Conservation (phyloP, 1,140 invertebrate genomes). For the Diabrotica virgifera region DNA sequence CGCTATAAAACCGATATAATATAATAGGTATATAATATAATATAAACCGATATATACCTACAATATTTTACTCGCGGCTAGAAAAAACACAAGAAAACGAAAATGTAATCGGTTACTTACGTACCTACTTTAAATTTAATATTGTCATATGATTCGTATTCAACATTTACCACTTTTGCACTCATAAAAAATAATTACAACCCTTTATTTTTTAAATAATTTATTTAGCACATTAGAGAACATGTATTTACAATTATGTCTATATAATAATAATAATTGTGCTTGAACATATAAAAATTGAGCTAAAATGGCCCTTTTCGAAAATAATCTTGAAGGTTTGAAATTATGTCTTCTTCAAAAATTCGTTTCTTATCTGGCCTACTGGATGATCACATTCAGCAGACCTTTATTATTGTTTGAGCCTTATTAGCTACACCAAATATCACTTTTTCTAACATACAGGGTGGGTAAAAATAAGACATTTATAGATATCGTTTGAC, state of each 20-base stretch:
- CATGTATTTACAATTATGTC: not conserved
- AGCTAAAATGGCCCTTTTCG: not conserved
- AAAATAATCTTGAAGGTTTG: too few relatives aligned
- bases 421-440: constrained; percentile 2
- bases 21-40: too few relatives aligned
- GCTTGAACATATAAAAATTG: not conserved
- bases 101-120: too few relatives aligned
- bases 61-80: too few relatives aligned
- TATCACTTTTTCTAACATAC: not conserved
- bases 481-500: not conserved
- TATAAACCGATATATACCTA: too few relatives aligned
- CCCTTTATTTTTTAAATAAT: not conserved
- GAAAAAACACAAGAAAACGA: too few relatives aligned
- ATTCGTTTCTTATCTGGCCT: not conserved
- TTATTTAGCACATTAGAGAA: constrained; percentile 1
- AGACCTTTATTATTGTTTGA: not conserved
- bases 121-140: too few relatives aligned
- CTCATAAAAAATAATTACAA: too few relatives aligned
- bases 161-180: too few relatives aligned
- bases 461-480: not conserved
- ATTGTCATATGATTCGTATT: too few relatives aligned
- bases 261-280: constrained; percentile 1
- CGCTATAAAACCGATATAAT: too few relatives aligned
- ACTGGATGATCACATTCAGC: not conserved
- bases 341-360: not conserved